These are phyloP conservation scores for Nesoenas mayeri DNA, from an alignment of 2,113 vertebrate genomes.

Conservation along the genomic window DNA sequence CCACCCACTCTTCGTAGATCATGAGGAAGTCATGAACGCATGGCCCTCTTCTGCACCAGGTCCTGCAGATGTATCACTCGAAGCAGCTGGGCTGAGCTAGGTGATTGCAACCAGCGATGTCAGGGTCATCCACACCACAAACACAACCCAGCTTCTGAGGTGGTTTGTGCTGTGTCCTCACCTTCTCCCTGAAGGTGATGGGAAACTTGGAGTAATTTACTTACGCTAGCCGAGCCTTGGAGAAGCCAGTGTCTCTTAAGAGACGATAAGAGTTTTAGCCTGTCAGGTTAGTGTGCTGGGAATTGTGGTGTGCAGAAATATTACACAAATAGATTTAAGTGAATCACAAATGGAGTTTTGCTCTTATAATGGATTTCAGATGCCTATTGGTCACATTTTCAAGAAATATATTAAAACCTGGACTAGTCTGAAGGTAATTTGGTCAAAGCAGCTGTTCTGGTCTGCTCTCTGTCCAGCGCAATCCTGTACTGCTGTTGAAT, in stretches of 20 bases:
- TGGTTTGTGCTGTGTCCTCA: neutral
- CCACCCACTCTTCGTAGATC: neutral
- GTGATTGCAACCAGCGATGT: neutral
- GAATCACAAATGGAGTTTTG: neutral
- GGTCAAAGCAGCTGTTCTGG: neutral
- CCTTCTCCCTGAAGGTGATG: neutral
- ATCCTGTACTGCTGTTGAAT: neutral
- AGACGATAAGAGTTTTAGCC: neutral
- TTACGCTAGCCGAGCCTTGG: neutral
- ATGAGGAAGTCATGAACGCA: neutral
- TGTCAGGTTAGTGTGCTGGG: neutral
- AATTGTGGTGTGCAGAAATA: neutral
- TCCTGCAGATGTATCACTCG: rapidly evolving
- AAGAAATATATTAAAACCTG: neutral
- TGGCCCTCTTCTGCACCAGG: neutral
- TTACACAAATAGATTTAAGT: neutral
- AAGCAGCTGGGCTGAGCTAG: neutral
- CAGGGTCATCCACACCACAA: neutral
- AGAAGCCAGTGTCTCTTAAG: neutral
- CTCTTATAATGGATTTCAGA: neutral
- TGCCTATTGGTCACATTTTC: neutral
- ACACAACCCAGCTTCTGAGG: neutral
- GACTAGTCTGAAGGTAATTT: neutral
- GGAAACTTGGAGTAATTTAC: neutral
- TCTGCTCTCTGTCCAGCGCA: neutral